Percentiles rank a stretch among this genome's conserved stretches.
phyloP scores from a whole-genome alignment of 2,888 invertebrate genomes.

The Axea sp. region DNA sequence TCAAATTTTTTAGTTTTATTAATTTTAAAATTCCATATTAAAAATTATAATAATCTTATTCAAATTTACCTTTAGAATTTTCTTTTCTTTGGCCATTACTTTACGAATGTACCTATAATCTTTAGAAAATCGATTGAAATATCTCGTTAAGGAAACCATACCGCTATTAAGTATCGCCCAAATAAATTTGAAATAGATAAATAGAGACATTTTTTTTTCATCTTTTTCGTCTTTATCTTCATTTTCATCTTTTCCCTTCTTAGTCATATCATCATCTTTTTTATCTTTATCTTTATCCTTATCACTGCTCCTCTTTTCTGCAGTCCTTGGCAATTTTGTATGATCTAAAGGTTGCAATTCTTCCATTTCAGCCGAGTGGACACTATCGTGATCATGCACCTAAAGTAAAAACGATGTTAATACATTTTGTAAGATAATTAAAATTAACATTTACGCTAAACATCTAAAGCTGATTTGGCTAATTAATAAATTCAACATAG shows the following conservation, averaged over 20 bases:
- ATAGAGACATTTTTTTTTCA: slow-evolving; percentile 81
- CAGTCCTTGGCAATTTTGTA: slow-evolving; percentile 62
- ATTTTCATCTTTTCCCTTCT: slow-evolving; percentile 78
- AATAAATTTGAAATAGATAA: slow-evolving; percentile 81
- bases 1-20: too few species aligned
- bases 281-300: slow-evolving; percentile 69
- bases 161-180: slow-evolving; percentile 88
- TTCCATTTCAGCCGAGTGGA: slow-evolving; percentile 69
- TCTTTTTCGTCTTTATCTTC: slow-evolving; percentile 73
- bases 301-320: slow-evolving; percentile 62
- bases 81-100: slow-evolving; percentile 93
- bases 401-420: slow-evolving; percentile 41
- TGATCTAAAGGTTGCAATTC: too few species aligned
- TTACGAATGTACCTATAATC: slow-evolving; percentile 97
- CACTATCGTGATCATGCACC: slow-evolving; percentile 69
- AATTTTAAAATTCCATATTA: too few species aligned
- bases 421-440: too few species aligned
- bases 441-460: too few species aligned
- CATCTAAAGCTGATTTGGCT: slow-evolving; percentile 13
- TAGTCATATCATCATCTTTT: slow-evolving; percentile 63
- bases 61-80: slow-evolving; percentile 88
- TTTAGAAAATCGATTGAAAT: slow-evolving; percentile 92
- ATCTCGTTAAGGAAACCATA: slow-evolving; percentile 89
- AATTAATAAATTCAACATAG: too few species aligned
- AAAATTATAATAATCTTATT: too few species aligned